Conservation (phyloP, 2,797 vertebrate species). For the Macrochelys suwanniensis region DNA sequence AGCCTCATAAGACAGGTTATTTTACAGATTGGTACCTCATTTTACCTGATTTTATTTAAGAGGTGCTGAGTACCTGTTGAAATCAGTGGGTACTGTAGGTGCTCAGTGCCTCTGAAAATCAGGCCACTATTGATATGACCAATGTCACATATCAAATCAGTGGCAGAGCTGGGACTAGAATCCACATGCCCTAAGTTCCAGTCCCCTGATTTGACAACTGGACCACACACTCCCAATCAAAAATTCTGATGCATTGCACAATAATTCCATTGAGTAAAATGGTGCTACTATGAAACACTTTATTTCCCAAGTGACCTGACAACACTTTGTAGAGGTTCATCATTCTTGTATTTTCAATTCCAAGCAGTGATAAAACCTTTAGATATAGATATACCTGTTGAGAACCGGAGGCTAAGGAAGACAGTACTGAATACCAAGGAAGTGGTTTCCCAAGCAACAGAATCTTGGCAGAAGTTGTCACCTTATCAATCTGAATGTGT, state of each 20-base stretch:
- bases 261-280: neutral
- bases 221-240: neutral
- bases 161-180: neutral
- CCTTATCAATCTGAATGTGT: neutral
- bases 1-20: neutral
- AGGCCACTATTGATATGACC: neutral
- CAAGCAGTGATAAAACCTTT: neutral
- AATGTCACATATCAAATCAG: neutral
- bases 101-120: neutral
- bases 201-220: neutral
- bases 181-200: neutral
- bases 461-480: neutral
- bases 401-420: neutral
- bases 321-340: neutral
- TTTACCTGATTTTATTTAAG: rapidly evolving
- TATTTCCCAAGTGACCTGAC: neutral
- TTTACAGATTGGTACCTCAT: neutral
- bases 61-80: neutral
- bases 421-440: neutral
- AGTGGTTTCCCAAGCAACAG: neutral
- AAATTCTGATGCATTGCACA: neutral
- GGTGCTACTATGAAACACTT: neutral
- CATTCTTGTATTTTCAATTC: neutral
- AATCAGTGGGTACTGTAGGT: neutral
- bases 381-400: neutral